A percentile compares a stretch with the other conserved stretches of the same genome.
Evolutionary conservation across 2,888 invertebrate species (phyloP).

Genomic region (Seira sanloemensis): DNA sequence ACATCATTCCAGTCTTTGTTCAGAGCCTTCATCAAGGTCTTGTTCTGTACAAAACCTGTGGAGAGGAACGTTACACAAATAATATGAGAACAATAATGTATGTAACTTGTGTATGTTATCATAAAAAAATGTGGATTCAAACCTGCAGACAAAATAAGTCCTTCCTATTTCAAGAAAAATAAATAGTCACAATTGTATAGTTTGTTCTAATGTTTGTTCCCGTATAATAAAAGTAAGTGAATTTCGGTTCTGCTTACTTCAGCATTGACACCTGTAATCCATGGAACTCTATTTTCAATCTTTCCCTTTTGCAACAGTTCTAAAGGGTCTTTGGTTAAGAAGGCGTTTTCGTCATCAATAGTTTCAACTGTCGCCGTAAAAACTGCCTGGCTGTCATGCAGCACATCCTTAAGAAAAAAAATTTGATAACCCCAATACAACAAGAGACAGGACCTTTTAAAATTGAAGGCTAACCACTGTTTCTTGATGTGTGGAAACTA

Average conservation of each 20-base stretch:
- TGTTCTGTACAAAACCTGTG: slow-evolving; percentile 51
- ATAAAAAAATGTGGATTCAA: too few relatives aligned
- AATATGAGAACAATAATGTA: background rate
- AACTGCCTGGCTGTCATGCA: slow-evolving; percentile 43
- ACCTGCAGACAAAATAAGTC: slow-evolving; percentile 44
- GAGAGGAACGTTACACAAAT: background rate
- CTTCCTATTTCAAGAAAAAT: slow-evolving; percentile 8
- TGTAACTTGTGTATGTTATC: background rate
- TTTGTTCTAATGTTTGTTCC: too few relatives aligned
- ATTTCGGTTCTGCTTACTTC: slow-evolving; percentile 24
- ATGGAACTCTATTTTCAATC: slow-evolving; percentile 46
- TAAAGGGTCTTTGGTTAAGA: slow-evolving; percentile 51
- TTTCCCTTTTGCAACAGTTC: slow-evolving; percentile 42
- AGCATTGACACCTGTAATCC: background rate
- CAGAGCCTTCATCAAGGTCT: slow-evolving; percentile 48
- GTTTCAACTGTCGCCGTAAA: slow-evolving; percentile 64
- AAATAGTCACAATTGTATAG: too few relatives aligned
- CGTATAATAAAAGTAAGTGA: too few relatives aligned
- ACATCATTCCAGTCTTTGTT: slow-evolving; percentile 57
- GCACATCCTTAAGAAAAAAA: slow-evolving; percentile 30
- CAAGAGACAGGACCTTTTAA: background rate
- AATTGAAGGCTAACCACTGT: slow-evolving; percentile 29
- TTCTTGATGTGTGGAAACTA: slow-evolving; percentile 43
- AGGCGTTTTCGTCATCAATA: slow-evolving; percentile 53
- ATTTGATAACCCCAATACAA: background rate